Evolutionary conservation across 1,140 invertebrate species (phyloP), one percentile per base, ranked within the genome.

Genomic region (Drosophila obscura): DNA sequence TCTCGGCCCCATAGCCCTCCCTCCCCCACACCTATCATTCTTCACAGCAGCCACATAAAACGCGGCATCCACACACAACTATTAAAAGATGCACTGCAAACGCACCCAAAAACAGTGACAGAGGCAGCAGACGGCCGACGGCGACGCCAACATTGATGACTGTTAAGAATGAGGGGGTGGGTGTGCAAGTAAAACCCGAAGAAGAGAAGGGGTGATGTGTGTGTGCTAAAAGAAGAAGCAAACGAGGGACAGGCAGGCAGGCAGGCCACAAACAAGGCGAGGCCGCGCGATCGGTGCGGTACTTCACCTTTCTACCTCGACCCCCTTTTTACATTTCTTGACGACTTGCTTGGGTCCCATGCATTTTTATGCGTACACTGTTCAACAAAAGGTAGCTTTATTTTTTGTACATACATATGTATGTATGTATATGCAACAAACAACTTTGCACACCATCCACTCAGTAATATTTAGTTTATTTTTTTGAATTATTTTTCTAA

Each of bases 61-160:
- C 19, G 57, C 68, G 45, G 39, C 22, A 57, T 19, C n/a, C 31
- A 35, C 11, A 73, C 35, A 28, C 41, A 51, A 45, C 72, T 75
- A 75, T 66, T 74, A 74, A 74, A 74, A 74, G 72, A 66, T 55
- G 49, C 28, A 65, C 63, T 63, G 46, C 51, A 72, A 73, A 62
- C 59, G 24, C 69, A 74, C 41, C 41, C 24, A 66, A 44, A 11
- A 45, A 44, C 44, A 11, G 28, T 24, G 48, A 35, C 35, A 13
- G 35, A 39, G 31, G 4, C 19, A 19, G 3, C 9, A 11, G 35
- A 19, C 45, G 46, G 46, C 15, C 35, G 31, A 43, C 39, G 59
- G 59, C 51, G 51, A 67, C 63, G 65, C 49, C 62, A 67, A 48
- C 73, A 65, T 24, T 28, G 51, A 71, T 59, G 67, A 26, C 44